Base-by-base conservation (phyloP, 2,113 vertebrate species). In the Lethenteron reissneri region DNA sequence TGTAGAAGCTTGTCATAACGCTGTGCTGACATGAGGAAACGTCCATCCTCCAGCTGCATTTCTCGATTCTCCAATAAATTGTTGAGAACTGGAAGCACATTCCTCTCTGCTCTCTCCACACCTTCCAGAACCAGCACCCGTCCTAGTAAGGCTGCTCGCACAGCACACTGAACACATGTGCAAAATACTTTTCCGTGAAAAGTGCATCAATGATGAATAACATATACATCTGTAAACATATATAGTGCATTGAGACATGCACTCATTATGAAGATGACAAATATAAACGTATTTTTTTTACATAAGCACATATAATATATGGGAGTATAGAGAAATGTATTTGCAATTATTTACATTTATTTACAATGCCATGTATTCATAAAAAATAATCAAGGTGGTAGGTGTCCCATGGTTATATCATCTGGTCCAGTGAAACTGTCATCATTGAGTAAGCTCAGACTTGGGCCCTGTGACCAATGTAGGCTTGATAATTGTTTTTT, bases 41-140 rank as follows among this genome's bases (percentile, higher is more conserved):
- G 89, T 12, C 94, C 94, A 11, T 99, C 94, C 77, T 97, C 92
- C 72, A 99, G 87, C 72, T 97, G 92, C 91, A 97, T 96, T 79
- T 99, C 92, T 70, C 94, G 79, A 1, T 99, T 99, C 79, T 99
- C 94, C 78, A 99, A 79, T 74, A 99, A 82, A 80, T 99, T 99
- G 81, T 97, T 99, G 60, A 99, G 81, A 21, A 99, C 87, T 0
- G 94, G 94, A 59, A 97, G 78, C 2, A 99, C 92, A 0, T 99
- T 99, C 19, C 94, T 83, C 76, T 99, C 94, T 0, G 89, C 92
- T 75, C 96, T 97, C 79, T 97, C 94, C 77, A 99, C 78, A 2
- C 94, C 94, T 79, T 99, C 94, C 79, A 99, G 79, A 69, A 99
- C 78, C 57, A 99, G 83, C 75, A 88, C 88, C 73, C 92, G 83